phyloP scores from a whole-genome alignment of 2,888 invertebrate species.

The Morpho achilles region DNA sequence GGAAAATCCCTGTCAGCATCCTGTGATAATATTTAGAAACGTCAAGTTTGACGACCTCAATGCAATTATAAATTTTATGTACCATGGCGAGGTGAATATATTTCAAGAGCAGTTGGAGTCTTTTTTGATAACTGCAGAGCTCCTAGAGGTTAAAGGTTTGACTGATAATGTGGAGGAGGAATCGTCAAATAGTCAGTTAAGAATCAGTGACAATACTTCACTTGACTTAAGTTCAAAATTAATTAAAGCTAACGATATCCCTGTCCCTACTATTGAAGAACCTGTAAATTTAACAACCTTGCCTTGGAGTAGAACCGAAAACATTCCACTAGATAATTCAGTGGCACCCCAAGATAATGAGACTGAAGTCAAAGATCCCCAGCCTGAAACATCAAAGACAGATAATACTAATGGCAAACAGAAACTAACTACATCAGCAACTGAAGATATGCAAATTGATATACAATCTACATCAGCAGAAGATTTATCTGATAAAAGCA shows the following conservation, averaged over 20 bases:
- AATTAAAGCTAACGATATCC: conserved; percentile 48
- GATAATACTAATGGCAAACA: conserved; percentile 42
- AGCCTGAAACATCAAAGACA: conserved; percentile 42
- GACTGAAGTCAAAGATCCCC: conserved; percentile 43
- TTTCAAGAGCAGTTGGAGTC: conserved; percentile 88
- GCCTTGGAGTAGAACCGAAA: conserved; percentile 54
- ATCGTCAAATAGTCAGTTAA: conserved; percentile 51
- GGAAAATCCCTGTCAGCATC: conserved; percentile 89
- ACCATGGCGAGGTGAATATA: conserved; percentile 90
- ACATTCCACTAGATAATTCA: conserved; percentile 52
- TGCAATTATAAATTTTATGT: conserved; percentile 90
- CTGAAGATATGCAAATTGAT: conserved; percentile 71
- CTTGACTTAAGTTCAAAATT: conserved; percentile 68
- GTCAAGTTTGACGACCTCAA: conserved; percentile 88
- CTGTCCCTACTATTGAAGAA: conserved; percentile 56
- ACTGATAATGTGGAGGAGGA: conserved; percentile 80
- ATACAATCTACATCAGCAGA: conserved; percentile 59
- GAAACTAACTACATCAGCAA: conserved; percentile 35
- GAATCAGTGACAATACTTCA: conserved; percentile 55
- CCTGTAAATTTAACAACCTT: conserved; percentile 70
- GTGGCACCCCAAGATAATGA: conserved; percentile 43
- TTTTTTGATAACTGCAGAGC: conserved; percentile 87
- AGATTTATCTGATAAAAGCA: conserved; percentile 67
- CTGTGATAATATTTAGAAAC: conserved; percentile 88
- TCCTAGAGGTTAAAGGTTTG: conserved; percentile 87